Evolutionary conservation across 2,797 vertebrate genomes (phyloP).

Genomic region (Myotis myotis): DNA sequence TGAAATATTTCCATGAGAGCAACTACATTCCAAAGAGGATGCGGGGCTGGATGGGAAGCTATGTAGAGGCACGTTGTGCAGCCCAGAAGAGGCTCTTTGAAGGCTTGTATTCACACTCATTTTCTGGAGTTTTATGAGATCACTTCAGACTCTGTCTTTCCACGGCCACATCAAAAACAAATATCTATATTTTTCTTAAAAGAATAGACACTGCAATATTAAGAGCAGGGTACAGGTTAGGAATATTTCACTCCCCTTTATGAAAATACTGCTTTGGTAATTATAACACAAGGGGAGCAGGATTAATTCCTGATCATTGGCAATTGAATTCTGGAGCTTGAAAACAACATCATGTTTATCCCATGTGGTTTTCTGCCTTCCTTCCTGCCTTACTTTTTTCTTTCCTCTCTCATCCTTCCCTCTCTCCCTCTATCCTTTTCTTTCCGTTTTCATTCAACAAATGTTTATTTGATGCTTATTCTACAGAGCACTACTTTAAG

Average conservation of each 20-base stretch:
- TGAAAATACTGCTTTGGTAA: not conserved
- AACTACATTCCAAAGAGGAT: slow-evolving; percentile 56
- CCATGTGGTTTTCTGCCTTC: not conserved
- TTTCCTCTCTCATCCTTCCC: not conserved
- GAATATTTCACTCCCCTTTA: not conserved
- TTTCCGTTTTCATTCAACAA: not conserved
- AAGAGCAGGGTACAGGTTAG: not conserved
- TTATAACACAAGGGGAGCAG: not conserved
- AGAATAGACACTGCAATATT: not conserved
- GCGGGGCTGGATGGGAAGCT: not conserved
- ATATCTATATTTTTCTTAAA: slow-evolving; percentile 16
- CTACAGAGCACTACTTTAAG: not conserved
- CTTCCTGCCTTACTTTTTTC: not conserved
- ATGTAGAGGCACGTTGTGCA: slow-evolving; percentile 32
- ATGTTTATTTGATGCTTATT: not conserved
- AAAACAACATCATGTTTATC: not conserved
- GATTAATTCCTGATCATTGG: not conserved
- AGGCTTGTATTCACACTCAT: slow-evolving; percentile 24
- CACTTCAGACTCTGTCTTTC: slow-evolving; percentile 43
- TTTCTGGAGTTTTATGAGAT: slow-evolving; percentile 62
- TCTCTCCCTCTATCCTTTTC: not conserved
- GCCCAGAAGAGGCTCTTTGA: slow-evolving; percentile 50
- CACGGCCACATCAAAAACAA: slow-evolving; percentile 26
- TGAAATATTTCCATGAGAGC: slow-evolving; percentile 51
- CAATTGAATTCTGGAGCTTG: not conserved